Evolutionary conservation across 1,140 invertebrate species (phyloP).

Genomic region (Aphelenchoides besseyi): DNA sequence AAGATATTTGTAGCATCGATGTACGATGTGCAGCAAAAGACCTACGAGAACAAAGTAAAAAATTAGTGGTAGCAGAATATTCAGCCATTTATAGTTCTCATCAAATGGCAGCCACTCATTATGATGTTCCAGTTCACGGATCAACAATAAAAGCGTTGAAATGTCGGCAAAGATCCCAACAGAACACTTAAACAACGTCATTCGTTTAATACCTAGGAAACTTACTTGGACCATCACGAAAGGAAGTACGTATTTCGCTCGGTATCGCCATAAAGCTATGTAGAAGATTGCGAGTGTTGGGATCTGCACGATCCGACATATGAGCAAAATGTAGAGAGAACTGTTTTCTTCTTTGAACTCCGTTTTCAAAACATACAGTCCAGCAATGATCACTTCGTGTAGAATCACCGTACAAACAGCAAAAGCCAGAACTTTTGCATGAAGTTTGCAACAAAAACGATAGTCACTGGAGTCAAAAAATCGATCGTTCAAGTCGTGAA

Average conservation of each 20-base stretch:
- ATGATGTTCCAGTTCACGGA: neutral
- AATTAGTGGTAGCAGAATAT: neutral
- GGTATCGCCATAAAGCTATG: conserved; percentile 28
- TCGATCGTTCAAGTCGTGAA: conserved; percentile 23
- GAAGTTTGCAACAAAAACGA: conserved; percentile 34
- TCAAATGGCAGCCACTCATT: neutral
- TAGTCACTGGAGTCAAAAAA: conserved; percentile 40
- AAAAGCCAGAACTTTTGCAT: conserved; percentile 39
- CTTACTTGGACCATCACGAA: conserved; percentile 12
- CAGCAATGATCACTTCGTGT: conserved; percentile 32
- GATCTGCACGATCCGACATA: conserved; percentile 34
- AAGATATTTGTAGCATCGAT: neutral
- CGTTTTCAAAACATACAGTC: conserved; percentile 25
- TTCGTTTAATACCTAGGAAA: neutral
- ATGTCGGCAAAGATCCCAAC: conserved; percentile 19
- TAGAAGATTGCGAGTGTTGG: conserved; percentile 30
- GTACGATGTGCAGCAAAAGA: neutral
- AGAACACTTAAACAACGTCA: conserved; percentile 4
- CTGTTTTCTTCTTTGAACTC: conserved; percentile 23
- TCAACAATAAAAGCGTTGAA: conserved; percentile 11
- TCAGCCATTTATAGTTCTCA: conserved; percentile 13
- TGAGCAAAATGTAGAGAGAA: conserved; percentile 12
- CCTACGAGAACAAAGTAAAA: neutral
- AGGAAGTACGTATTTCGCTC: neutral
- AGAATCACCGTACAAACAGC: conserved; percentile 33